phyloP scores from a whole-genome alignment of 2,888 invertebrate genomes.

The Macrophya alboannulata region DNA sequence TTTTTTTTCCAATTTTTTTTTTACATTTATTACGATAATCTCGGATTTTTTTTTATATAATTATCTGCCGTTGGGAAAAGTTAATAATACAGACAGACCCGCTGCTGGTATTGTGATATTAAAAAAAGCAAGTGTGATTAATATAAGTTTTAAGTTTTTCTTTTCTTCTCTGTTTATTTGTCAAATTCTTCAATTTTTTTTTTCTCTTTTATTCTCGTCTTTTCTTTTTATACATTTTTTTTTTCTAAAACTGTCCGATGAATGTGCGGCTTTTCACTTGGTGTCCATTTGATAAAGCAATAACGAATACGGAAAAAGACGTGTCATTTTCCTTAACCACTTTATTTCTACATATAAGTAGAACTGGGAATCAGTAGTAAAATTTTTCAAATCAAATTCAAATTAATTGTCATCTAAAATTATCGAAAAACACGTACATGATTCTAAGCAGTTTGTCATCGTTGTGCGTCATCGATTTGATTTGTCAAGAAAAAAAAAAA shows the following conservation, averaged over 20 bases:
- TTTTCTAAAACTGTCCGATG: conserved; percentile 59
- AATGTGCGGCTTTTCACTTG: conserved; percentile 46
- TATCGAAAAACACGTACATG: conserved; percentile 65
- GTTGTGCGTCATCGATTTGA: conserved; percentile 63
- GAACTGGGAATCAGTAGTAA: not conserved
- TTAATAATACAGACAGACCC: conserved; percentile 65
- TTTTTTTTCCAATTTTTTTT: conserved; percentile 60
- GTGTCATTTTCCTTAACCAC: not conserved
- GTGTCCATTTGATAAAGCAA: conserved; percentile 26
- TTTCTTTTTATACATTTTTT: not conserved
- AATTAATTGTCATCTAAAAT: not conserved
- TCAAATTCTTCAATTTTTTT: conserved; percentile 46
- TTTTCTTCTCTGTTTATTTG: conserved; percentile 24
- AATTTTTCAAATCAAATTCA: not conserved
- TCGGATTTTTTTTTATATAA: conserved; percentile 58
- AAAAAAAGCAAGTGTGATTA: conserved; percentile 70
- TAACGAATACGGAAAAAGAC: conserved; percentile 16
- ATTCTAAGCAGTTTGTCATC: conserved; percentile 71
- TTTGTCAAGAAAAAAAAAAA: conserved; percentile 10
- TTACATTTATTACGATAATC: conserved; percentile 53
- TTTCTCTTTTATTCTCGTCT: not conserved
- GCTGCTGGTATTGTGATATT: conserved; percentile 76
- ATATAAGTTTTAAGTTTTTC: conserved; percentile 65
- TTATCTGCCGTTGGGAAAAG: conserved; percentile 58
- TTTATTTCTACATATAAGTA: not conserved